Percentiles rank a stretch among this genome's conserved stretches.
phyloP scores from a whole-genome alignment of 2,113 vertebrate genomes.

The Gobiocypris rarus region DNA sequence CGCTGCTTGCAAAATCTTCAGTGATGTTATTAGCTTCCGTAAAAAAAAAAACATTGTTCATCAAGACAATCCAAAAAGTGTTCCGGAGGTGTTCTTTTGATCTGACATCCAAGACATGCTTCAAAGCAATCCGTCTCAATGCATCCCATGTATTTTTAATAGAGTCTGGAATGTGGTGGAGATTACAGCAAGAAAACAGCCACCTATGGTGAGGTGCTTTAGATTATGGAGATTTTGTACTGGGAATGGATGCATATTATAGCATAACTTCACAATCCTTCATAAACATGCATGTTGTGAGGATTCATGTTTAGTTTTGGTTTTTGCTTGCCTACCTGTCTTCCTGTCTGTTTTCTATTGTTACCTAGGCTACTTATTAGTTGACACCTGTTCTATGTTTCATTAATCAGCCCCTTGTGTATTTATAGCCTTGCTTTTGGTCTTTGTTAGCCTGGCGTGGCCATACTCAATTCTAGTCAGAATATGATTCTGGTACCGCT shows the following conservation, averaged over 20 bases:
- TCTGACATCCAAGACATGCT: constrained; percentile 32
- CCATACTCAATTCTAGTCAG: too few species aligned
- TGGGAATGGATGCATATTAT: not conserved
- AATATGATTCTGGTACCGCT: too few species aligned
- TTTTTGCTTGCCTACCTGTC: too few species aligned
- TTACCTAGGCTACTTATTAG: too few species aligned
- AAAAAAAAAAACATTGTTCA: constrained; percentile 7
- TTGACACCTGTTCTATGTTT: too few species aligned
- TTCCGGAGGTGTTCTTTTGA: constrained; percentile 22
- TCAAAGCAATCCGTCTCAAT: constrained; percentile 26
- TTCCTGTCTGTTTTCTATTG: too few species aligned
- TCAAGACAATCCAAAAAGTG: constrained; percentile 21
- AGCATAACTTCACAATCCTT: constrained; percentile 8
- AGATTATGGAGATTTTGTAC: not conserved
- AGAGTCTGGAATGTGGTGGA: not conserved
- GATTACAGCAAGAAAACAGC: constrained; percentile 26
- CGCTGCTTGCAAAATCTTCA: not conserved
- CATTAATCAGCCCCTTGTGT: too few species aligned
- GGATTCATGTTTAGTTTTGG: too few species aligned
- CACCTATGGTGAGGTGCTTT: not conserved
- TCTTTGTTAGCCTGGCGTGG: too few species aligned
- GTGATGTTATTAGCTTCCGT: not conserved
- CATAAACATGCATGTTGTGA: not conserved
- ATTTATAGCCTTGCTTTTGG: too few species aligned
- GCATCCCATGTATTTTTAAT: constrained; percentile 28